Evolutionary conservation across 2,888 invertebrate genomes (phyloP).

Genomic region (Gastrophysa polygoni): DNA sequence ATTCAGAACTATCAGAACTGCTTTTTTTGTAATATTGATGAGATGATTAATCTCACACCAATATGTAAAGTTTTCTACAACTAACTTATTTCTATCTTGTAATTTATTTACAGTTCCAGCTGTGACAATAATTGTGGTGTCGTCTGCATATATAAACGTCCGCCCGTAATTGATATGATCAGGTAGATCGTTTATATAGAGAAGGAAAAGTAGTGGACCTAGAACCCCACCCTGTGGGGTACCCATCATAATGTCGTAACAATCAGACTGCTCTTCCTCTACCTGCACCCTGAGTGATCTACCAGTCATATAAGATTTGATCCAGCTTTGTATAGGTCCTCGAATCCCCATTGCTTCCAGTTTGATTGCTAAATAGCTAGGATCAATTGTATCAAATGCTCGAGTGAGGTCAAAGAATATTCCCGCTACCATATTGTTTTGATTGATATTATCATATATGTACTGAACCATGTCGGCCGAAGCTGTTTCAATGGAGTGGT

Average conservation of each 20-base stretch:
- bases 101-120: no score
- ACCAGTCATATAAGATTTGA: no score
- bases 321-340: neutral
- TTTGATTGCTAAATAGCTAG: neutral
- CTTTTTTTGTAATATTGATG: neutral
- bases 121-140: no score
- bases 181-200: neutral
- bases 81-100: neutral
- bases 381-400: constrained; percentile 5
- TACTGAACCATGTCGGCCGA: constrained; percentile 11
- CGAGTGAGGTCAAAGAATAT: constrained; percentile 10
- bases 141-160: no score
- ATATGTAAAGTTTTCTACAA: neutral
- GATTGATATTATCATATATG: constrained; percentile 5
- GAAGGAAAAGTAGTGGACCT: neutral
- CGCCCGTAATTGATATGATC: neutral
- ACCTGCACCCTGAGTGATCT: neutral
- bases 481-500: constrained; percentile 8
- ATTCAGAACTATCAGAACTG: constrained; percentile 4
- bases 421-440: constrained; percentile 5
- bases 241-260: neutral
- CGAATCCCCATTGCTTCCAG: neutral
- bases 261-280: neutral
- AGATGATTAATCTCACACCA: constrained; percentile 9
- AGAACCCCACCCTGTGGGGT: neutral